phyloP scores from a whole-genome alignment of 2,888 invertebrate species.

The Crioceris asparagi region DNA sequence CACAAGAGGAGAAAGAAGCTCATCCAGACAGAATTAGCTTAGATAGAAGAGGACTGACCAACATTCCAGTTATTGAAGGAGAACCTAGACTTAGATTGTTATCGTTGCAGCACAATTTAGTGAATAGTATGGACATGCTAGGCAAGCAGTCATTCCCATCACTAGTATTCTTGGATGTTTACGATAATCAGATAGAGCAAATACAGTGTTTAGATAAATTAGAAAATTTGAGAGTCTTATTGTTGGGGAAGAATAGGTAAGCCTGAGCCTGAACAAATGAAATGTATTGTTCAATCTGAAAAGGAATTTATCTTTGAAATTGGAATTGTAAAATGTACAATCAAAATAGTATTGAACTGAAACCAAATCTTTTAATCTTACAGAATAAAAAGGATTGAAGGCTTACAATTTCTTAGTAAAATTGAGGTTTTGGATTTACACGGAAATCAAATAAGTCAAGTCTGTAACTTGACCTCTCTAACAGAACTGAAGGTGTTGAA shows the following conservation, averaged over 20 bases:
- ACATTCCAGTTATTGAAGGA: constrained; percentile 71
- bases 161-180: constrained; percentile 85
- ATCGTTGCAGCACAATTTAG: constrained; percentile 86
- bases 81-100: constrained; percentile 64
- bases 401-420: constrained; percentile 57
- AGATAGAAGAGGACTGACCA: constrained; percentile 73
- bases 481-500: constrained; percentile 80
- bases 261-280: constrained; percentile 1
- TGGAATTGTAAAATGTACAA: too few relatives aligned
- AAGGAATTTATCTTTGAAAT: too few relatives aligned
- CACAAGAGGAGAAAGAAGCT: constrained; percentile 66
- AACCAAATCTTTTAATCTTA: constrained; percentile 27
- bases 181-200: constrained; percentile 88
- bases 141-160: constrained; percentile 47
- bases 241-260: constrained; percentile 86
- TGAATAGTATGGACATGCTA: constrained; percentile 61
- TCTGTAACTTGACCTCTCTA: constrained; percentile 58
- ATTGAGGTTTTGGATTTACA: constrained; percentile 88
- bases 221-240: constrained; percentile 69
- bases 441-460: constrained; percentile 71
- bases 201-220: constrained; percentile 69
- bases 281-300: too few relatives aligned
- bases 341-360: too few relatives aligned
- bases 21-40: constrained; percentile 82
- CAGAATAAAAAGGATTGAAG: constrained; percentile 71